A percentile compares a stretch with the other conserved stretches of the same genome.
Conservation (phyloP, 1,140 invertebrate genomes). For the Drosophila simulans region DNA sequence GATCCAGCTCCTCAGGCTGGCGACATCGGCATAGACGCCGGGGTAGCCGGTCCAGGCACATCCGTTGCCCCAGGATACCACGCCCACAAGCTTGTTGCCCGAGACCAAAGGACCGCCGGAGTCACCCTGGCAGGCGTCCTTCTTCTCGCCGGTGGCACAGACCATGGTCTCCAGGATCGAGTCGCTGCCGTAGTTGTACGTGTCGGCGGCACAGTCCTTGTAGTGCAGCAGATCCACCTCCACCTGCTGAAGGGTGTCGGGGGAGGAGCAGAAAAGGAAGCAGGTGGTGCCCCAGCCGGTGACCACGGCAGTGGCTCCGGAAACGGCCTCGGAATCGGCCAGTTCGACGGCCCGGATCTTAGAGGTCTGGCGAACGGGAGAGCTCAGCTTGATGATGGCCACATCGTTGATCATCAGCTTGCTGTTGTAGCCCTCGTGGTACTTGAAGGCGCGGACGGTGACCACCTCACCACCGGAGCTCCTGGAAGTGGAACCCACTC, state of each 20-base stretch:
- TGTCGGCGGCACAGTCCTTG: conserved; percentile 25
- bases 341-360: conserved; percentile 44
- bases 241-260: conserved; percentile 37
- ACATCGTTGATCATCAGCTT: conserved; percentile 85
- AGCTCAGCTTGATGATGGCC: conserved; percentile 84
- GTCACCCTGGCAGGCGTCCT: conserved; percentile 86
- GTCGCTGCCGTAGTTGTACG: conserved; percentile 45
- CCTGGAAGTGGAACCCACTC: conserved; percentile 59
- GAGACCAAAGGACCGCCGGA: conserved; percentile 84
- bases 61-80: conserved; percentile 89
- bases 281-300: conserved; percentile 74
- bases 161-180: conserved; percentile 85
- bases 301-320: conserved; percentile 64
- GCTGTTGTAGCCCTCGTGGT: conserved; percentile 69
- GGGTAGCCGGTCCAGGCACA: conserved; percentile 87
- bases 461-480: conserved; percentile 61
- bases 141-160: conserved; percentile 85
- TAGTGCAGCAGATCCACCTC: conserved; percentile 34
- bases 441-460: conserved; percentile 49
- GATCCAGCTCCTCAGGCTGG: conserved; percentile 85
- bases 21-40: conserved; percentile 89
- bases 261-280: conserved; percentile 50
- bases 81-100: conserved; percentile 85
- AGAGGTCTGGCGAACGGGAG: conserved; percentile 51
- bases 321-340: conserved; percentile 40